These are phyloP conservation scores for Brachypalpus laphriformis DNA, from an alignment of 2,888 invertebrate genomes.

Conservation along the genomic window DNA sequence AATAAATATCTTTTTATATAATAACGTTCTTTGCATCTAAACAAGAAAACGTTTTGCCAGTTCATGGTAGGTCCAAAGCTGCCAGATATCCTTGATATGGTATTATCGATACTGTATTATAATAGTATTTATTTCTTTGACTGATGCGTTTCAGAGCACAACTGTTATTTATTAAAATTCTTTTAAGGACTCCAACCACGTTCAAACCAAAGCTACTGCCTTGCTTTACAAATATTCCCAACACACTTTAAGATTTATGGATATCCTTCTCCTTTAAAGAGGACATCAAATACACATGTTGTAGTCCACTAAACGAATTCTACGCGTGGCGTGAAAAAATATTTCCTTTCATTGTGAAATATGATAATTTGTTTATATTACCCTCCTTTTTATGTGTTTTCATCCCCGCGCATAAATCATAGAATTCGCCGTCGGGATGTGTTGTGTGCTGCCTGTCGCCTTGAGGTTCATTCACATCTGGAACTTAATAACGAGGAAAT, in stretches of 20 bases:
- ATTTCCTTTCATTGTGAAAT: constrained; percentile 5
- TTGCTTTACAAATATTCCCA: background rate
- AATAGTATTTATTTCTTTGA: no score
- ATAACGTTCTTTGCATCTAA: no score
- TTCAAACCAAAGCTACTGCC: no score
- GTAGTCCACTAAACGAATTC: background rate
- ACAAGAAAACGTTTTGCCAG: no score
- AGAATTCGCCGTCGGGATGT: background rate
- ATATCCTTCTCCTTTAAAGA: background rate
- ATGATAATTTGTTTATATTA: constrained; percentile 42
- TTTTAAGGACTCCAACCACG: no score
- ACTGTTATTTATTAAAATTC: no score
- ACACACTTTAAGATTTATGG: background rate
- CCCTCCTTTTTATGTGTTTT: background rate
- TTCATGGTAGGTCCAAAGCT: no score
- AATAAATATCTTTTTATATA: no score
- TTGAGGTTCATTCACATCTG: constrained; percentile 49
- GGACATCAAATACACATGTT: background rate
- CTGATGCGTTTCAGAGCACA: no score
- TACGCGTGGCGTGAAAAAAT: background rate
- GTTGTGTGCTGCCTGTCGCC: background rate
- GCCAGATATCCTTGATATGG: no score
- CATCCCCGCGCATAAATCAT: background rate
- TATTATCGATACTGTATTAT: no score
- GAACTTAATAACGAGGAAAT: constrained; percentile 50